A percentile compares a stretch with the other conserved stretches of the same genome.
Conservation (phyloP, 2,797 vertebrate species). For the Enteromius trimaculatus region DNA sequence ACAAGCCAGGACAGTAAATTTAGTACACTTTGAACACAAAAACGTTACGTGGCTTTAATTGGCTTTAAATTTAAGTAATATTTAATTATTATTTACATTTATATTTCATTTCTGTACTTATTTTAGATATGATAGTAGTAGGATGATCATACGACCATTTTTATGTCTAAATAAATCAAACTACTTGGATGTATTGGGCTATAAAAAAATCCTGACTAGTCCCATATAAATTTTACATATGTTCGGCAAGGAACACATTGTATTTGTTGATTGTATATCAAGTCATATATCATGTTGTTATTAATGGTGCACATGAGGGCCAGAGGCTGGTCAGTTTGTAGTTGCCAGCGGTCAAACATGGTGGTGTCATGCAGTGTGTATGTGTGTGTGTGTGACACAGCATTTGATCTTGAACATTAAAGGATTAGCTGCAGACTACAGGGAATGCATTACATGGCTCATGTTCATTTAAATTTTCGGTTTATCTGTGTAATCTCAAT, state of each 20-base stretch:
- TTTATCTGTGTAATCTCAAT: conserved; percentile 39
- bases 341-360: neutral
- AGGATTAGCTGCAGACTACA: conserved; percentile 38
- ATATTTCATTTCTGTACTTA: too few species aligned
- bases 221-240: too few species aligned
- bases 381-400: neutral
- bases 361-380: neutral
- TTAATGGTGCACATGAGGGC: neutral
- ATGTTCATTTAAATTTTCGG: conserved; percentile 16
- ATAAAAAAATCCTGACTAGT: too few species aligned
- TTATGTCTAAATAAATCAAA: too few species aligned
- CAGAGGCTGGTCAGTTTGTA: neutral
- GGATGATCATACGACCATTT: too few species aligned
- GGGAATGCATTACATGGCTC: conserved; percentile 32
- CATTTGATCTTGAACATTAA: conserved; percentile 42
- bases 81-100: too few species aligned
- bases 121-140: too few species aligned
- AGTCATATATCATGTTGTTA: neutral
- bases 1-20: too few species aligned
- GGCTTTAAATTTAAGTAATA: too few species aligned
- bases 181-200: too few species aligned
- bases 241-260: neutral
- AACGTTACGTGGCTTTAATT: too few species aligned
- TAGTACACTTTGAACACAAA: too few species aligned
- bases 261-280: neutral